Evolutionary conservation across 2,113 vertebrate species (phyloP).

Genomic region (Platichthys flesus): DNA sequence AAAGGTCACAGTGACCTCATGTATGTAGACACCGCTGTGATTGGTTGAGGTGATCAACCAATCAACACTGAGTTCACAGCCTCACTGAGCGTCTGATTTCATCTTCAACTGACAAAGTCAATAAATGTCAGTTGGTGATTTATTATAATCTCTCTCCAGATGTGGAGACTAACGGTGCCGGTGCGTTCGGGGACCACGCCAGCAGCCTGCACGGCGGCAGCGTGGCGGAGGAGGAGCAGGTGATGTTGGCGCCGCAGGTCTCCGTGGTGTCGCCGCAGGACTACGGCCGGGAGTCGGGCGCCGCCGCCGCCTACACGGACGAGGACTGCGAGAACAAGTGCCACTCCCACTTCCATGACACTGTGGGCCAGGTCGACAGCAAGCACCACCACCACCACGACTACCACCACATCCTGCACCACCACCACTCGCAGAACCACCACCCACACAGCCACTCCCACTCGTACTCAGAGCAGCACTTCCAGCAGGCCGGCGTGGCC

Average conservation of each 20-base stretch:
- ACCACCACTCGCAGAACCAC: conserved; percentile 98
- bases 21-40: no score
- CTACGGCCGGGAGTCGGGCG: conserved; percentile 63
- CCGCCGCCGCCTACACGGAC: conserved; percentile 83
- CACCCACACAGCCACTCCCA: conserved; percentile 96
- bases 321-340: conserved; percentile 97
- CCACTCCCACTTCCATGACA: conserved; percentile 97
- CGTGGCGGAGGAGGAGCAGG: conserved; percentile 91
- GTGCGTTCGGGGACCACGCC: conserved; percentile 80
- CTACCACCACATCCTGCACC: conserved; percentile 98
- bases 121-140: no score
- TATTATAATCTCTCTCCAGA: conserved; percentile 45
- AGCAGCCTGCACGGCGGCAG: conserved; percentile 46
- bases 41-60: no score
- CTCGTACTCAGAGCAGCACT: conserved; percentile 91
- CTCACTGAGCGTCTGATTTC: no score
- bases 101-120: no score
- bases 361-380: conserved; percentile 91
- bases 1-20: no score
- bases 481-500: conserved; percentile 93
- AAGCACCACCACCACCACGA: conserved; percentile 97
- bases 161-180: conserved; percentile 74
- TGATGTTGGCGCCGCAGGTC: conserved; percentile 89
- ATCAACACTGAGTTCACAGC: no score
- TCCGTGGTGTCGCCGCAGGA: conserved; percentile 75